These are phyloP conservation scores for Volucella inanis DNA, from an alignment of 2,888 invertebrate genomes.

Conservation along the genomic window DNA sequence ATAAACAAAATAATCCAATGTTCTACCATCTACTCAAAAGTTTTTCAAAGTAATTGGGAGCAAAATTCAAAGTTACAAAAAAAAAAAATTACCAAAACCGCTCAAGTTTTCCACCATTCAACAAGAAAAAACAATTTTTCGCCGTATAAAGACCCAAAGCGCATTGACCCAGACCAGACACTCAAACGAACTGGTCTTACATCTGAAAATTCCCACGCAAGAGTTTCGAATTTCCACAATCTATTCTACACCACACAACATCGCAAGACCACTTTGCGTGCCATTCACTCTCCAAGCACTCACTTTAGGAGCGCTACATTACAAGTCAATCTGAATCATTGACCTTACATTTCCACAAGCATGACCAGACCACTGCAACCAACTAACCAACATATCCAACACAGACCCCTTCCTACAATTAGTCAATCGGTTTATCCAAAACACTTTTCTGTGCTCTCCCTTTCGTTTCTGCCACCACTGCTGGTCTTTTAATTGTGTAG, in stretches of 20 bases:
- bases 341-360: slow-evolving; percentile 27
- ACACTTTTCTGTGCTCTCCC: not conserved
- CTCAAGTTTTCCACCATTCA: no score
- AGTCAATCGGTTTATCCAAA: slow-evolving; percentile 62
- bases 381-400: slow-evolving; percentile 13
- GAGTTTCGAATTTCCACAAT: slow-evolving; percentile 20
- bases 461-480: no score
- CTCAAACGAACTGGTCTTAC: no score
- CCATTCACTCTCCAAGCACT: slow-evolving; percentile 25
- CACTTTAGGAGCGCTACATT: slow-evolving; percentile 38
- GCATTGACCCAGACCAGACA: no score
- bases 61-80: no score
- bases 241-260: not conserved
- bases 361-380: not conserved
- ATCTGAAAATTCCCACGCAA: slow-evolving; percentile 31
- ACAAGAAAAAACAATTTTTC: no score
- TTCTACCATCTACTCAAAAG: no score
- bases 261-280: slow-evolving; percentile 36
- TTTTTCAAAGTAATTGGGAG: no score
- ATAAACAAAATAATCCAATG: no score
- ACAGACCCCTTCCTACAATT: slow-evolving; percentile 48
- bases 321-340: slow-evolving; percentile 55
- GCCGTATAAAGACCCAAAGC: no score
- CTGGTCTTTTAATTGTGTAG: not conserved
- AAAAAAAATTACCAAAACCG: no score